Conservation (phyloP, 2,888 invertebrate species). For the Chymomyza procnemis region DNA sequence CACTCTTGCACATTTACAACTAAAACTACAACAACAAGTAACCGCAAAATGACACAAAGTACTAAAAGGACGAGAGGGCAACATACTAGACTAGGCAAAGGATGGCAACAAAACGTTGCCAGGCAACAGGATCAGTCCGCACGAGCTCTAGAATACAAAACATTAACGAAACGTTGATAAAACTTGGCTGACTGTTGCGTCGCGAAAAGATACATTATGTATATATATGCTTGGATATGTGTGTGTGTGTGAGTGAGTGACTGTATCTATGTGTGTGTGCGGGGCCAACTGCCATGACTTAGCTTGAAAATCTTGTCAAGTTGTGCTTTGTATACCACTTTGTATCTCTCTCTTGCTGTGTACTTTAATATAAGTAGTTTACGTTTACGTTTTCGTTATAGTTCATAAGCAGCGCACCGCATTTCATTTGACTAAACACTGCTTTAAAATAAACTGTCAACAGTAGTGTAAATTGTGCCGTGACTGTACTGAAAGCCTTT, state of each 20-base stretch:
- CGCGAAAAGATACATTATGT: not conserved
- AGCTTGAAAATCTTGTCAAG: conserved; percentile 43
- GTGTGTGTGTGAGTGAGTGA: conserved; percentile 2
- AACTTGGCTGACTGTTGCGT: conserved; percentile 31
- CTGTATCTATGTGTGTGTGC: not conserved
- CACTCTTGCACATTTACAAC: not conserved
- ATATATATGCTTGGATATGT: not conserved
- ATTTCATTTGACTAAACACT: conserved; percentile 18
- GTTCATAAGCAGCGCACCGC: conserved; percentile 15
- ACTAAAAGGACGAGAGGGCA: conserved; percentile 17
- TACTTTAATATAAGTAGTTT: conserved; percentile 14
- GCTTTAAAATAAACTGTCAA: conserved; percentile 25
- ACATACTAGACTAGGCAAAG: conserved; percentile 22
- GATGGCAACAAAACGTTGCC: conserved; percentile 12
- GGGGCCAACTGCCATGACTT: conserved; percentile 36
- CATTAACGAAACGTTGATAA: conserved; percentile 37
- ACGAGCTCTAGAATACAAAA: conserved; percentile 32
- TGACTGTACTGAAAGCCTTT: conserved; percentile 5
- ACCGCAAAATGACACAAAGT: conserved; percentile 62
- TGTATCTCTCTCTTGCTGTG: not conserved
- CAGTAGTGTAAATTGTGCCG: conserved; percentile 4
- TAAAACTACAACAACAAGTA: conserved; percentile 13
- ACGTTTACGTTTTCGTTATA: conserved; percentile 32
- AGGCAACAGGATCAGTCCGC: conserved; percentile 45
- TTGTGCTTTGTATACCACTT: conserved; percentile 13